Evolutionary conservation across 2,797 vertebrate species (phyloP), one percentile per base, ranked within the genome.

Genomic region (Setipinna tenuifilis): DNA sequence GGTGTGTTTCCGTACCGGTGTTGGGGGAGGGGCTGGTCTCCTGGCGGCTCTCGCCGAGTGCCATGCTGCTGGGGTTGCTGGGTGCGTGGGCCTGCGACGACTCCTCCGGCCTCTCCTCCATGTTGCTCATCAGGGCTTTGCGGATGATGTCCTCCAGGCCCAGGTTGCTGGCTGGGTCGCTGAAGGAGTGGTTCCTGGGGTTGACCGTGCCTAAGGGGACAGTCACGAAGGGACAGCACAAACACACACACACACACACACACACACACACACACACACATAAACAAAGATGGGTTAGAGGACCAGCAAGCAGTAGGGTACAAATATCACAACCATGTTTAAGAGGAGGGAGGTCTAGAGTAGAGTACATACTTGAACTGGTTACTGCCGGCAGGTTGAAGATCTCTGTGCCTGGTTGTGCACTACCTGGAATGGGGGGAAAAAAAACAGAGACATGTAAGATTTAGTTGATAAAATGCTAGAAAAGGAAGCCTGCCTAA

Each of bases 331-430:
- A 41, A 41, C 35, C 35, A 41, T 41, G 35, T 41, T 78, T 78
- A 21, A 19, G 23, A 68, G 65, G 3, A 3, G 4, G 17, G 17
- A 44, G 17, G 71, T 41, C 50, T 2, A 5, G 35, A 48, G 10
- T 16, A 21, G 17, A 61, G 14, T 87, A 94, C 96, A 96, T 92
- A 99, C 98, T 97, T 93, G 98, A 99, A 88, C 94, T 96, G 90
- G 98, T 99, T 89, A 99, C 98, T 87, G 98, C 98, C 85, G 98
- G 98, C 93, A 99, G 91, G 92, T 99, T 99, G 91, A 99, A 99
- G 92, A 99, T 99, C 94, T 99, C 98, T 82, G 98, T 99, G 93
- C 98, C 98, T 84, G 98, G 98, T 90, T 99, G 98, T 90, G 98
- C 97, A 48, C 96, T 97, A 92, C 97, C 98, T 99, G 93, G 54